Percentiles rank a stretch among this genome's conserved stretches.
Evolutionary conservation across 2,113 vertebrate genomes (phyloP).

Genomic region (Pleuronectes platessa): DNA sequence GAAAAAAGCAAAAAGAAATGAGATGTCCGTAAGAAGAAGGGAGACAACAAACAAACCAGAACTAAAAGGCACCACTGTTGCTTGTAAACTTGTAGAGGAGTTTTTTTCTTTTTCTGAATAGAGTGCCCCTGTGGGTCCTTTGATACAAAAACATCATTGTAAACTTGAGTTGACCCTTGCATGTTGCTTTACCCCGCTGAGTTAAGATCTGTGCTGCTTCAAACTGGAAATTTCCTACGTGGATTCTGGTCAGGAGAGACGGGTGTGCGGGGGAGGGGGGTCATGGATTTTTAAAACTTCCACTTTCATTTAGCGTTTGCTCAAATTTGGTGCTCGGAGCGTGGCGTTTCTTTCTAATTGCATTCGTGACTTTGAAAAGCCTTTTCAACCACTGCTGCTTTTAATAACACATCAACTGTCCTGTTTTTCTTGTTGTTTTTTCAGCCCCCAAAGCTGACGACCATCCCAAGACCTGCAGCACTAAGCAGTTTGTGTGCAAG

Average conservation of each 20-base stretch:
- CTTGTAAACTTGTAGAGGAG: conserved; percentile 44
- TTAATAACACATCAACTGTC: conserved; percentile 34
- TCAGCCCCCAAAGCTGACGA: conserved; percentile 82
- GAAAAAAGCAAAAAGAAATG: conserved; percentile 44
- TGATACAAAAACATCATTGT: conserved; percentile 62
- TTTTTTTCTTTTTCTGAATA: conserved; percentile 49
- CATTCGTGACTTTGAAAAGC: neutral
- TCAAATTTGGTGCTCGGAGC: neutral
- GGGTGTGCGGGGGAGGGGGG: too few species aligned
- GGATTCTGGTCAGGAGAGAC: conserved; percentile 1
- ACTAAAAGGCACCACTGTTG: conserved; percentile 64
- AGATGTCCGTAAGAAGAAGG: conserved; percentile 51
- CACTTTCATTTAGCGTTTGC: neutral
- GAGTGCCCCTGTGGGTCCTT: conserved; percentile 45
- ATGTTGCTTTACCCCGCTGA: conserved; percentile 40
- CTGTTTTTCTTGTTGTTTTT: conserved; percentile 1
- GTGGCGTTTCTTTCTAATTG: neutral
- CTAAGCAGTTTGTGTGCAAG: conserved; percentile 97
- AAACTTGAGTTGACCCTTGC: conserved; percentile 64
- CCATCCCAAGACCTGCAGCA: conserved; percentile 91
- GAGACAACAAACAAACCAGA: conserved; percentile 61
- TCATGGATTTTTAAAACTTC: too few species aligned
- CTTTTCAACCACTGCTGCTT: conserved; percentile 13
- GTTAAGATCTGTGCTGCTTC: conserved; percentile 34
- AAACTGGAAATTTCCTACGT: conserved; percentile 50